These are phyloP conservation scores for Molanna angustata DNA, from an alignment of 2,888 invertebrate genomes.

Conservation along the genomic window DNA sequence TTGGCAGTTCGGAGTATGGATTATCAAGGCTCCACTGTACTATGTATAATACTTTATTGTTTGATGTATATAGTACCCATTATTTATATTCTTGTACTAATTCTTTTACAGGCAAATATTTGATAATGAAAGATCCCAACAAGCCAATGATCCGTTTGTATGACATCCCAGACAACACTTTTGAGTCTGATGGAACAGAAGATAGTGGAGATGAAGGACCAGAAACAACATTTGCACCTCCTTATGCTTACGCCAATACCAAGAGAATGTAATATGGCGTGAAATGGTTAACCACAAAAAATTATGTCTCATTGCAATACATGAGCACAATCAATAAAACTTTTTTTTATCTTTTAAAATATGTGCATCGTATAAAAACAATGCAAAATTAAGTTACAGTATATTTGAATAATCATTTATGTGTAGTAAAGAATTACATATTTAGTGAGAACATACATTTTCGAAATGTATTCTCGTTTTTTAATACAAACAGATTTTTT, in stretches of 20 bases:
- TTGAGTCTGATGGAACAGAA: slow-evolving; percentile 95
- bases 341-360: no score
- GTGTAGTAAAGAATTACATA: no score
- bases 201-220: slow-evolving; percentile 71
- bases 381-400: no score
- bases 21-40: no score
- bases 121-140: slow-evolving; percentile 99
- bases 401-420: no score
- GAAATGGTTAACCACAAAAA: no score
- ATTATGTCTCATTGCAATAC: not conserved
- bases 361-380: no score
- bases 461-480: no score
- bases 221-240: slow-evolving; percentile 50
- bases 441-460: no score
- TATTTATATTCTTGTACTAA: slow-evolving; percentile 1
- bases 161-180: slow-evolving; percentile 97
- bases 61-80: not conserved
- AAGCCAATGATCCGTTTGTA: slow-evolving; percentile 97
- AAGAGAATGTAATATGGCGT: slow-evolving; percentile 53
- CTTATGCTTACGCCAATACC: slow-evolving; percentile 52
- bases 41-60: no score
- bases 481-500: no score
- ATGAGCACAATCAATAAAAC: not conserved
- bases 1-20: no score
- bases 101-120: slow-evolving; percentile 63